Conservation (phyloP, 2,797 vertebrate genomes). For the Fistularia tabacaria region DNA sequence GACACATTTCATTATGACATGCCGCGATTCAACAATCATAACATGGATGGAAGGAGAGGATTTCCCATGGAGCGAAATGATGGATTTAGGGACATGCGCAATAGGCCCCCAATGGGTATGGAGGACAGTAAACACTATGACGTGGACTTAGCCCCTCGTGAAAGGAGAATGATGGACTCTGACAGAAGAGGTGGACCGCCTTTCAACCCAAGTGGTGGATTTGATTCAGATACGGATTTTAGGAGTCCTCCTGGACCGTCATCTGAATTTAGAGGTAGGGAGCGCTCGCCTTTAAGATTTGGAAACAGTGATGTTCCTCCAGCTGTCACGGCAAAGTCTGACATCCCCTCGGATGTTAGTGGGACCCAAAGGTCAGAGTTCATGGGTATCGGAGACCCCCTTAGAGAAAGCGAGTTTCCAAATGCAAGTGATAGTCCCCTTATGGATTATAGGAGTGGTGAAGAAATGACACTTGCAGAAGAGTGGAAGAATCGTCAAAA, state of each 20-base stretch:
- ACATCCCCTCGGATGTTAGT: conserved; percentile 74
- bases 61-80: conserved; percentile 67
- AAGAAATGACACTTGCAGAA: conserved; percentile 75
- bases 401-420: conserved; percentile 56
- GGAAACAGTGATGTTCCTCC: conserved; percentile 78
- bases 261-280: conserved; percentile 80
- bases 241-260: conserved; percentile 81
- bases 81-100: conserved; percentile 79
- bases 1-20: conserved; percentile 74
- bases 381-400: conserved; percentile 40
- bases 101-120: conserved; percentile 68
- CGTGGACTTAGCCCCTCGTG: conserved; percentile 66
- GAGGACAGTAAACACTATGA: conserved; percentile 57
- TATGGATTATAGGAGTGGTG: conserved; percentile 70
- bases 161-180: conserved; percentile 69
- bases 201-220: conserved; percentile 71
- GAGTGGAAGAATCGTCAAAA: conserved; percentile 81
- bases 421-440: conserved; percentile 58
- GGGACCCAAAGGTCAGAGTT: conserved; percentile 71
- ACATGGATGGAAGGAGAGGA: conserved; percentile 72
- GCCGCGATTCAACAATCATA: conserved; percentile 74
- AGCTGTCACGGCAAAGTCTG: conserved; percentile 76
- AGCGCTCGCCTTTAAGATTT: conserved; percentile 84
- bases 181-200: conserved; percentile 68
- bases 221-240: conserved; percentile 83